phyloP scores from a whole-genome alignment of 2,797 vertebrate genomes.

The Poecile montanus region DNA sequence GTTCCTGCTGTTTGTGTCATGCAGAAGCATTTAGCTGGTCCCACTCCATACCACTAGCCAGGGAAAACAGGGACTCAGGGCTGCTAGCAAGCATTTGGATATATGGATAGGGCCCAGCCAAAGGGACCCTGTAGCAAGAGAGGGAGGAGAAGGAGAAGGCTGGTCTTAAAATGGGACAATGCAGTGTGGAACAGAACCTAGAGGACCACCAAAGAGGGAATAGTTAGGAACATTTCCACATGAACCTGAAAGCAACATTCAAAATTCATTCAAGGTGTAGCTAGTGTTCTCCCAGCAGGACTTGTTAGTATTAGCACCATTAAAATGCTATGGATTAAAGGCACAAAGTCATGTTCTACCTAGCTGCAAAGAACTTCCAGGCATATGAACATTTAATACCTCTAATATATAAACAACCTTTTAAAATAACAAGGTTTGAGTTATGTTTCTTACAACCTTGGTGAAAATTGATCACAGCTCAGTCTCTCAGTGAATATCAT shows the following conservation, averaged over 20 bases:
- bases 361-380: not conserved
- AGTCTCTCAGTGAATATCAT: not conserved
- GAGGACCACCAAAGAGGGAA: not conserved
- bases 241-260: not conserved
- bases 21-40: not conserved
- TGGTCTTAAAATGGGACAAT: not conserved
- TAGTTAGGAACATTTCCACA: not conserved
- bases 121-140: not conserved
- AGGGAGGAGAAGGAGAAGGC: not conserved
- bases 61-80: not conserved
- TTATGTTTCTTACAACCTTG: conserved; percentile 11
- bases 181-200: not conserved
- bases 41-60: not conserved
- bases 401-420: conserved; percentile 18
- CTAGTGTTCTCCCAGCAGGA: not conserved
- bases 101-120: not conserved
- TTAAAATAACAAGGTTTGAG: conserved; percentile 33
- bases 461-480: conserved; percentile 15
- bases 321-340: not conserved
- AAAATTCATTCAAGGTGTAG: not conserved
- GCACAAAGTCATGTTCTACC: not conserved
- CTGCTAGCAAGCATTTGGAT: not conserved
- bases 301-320: not conserved
- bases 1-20: not conserved
- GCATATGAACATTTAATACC: not conserved